phyloP scores from a whole-genome alignment of 2,113 vertebrate species.

The Chiloscyllium plagiosum region DNA sequence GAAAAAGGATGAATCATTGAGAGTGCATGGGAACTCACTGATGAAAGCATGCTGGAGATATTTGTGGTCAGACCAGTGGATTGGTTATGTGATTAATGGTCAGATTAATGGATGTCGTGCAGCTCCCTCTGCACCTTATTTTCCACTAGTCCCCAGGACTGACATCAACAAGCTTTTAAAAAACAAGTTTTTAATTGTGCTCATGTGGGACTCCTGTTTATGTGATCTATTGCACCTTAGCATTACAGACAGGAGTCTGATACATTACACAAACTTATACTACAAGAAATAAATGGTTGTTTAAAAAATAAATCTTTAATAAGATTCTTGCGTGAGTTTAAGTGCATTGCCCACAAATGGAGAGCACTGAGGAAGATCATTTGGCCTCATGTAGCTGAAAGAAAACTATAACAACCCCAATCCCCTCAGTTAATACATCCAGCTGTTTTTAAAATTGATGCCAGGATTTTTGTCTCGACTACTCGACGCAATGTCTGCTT shows the following conservation, averaged over 20 bases:
- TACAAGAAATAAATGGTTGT: not conserved
- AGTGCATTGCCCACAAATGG: not conserved
- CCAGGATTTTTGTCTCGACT: not conserved
- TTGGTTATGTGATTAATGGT: slow-evolving; percentile 7
- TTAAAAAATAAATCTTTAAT: not conserved
- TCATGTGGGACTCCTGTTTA: not conserved
- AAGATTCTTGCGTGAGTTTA: not conserved
- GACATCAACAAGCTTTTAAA: not conserved
- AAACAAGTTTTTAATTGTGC: not conserved
- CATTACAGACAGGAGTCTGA: not conserved
- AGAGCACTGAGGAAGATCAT: not conserved
- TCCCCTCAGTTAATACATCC: not conserved
- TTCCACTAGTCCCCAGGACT: not conserved
- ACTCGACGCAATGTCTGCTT: not conserved
- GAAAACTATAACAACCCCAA: not conserved
- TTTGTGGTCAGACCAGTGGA: not conserved
- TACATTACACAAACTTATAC: not conserved
- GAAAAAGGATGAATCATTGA: slow-evolving; percentile 4
- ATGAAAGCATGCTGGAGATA: slow-evolving; percentile 1
- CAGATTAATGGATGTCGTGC: not conserved
- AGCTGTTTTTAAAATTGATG: not conserved
- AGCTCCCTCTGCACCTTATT: not conserved
- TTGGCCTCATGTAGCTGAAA: not conserved
- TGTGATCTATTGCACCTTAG: not conserved
- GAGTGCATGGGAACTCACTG: not conserved